These are phyloP conservation scores for Bombus vancouverensis DNA, from an alignment of 1,140 invertebrate species.

Conservation along the genomic window DNA sequence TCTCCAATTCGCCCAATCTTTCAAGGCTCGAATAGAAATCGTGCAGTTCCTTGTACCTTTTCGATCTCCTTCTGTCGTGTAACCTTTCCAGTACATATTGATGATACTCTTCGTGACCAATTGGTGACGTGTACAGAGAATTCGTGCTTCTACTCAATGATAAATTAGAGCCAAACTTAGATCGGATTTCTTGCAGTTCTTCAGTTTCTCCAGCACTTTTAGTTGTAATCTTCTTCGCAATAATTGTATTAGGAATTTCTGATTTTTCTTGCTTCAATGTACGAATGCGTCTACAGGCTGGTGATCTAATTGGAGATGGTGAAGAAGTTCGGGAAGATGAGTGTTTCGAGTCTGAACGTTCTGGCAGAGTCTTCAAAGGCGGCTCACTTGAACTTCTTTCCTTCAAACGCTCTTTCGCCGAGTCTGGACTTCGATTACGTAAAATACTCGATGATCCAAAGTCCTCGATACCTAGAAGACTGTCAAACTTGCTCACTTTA, in stretches of 20 bases:
- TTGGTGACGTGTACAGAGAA: constrained; percentile 78
- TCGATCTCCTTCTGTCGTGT: constrained; percentile 88
- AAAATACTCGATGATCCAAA: constrained; percentile 73
- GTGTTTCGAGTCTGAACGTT: constrained; percentile 58
- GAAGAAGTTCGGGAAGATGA: constrained; percentile 81
- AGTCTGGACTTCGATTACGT: constrained; percentile 73
- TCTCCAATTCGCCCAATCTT: constrained; percentile 91
- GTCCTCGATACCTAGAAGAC: constrained; percentile 71
- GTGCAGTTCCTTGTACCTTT: constrained; percentile 92
- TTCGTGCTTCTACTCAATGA: constrained; percentile 79
- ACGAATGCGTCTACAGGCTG: constrained; percentile 86
- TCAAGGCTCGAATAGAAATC: constrained; percentile 94
- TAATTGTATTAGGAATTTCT: constrained; percentile 57
- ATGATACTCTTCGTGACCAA: constrained; percentile 85
- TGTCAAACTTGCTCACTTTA: constrained; percentile 78
- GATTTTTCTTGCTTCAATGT: constrained; percentile 75
- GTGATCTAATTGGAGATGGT: constrained; percentile 85
- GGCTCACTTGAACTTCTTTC: constrained; percentile 82
- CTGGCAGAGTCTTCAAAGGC: constrained; percentile 72
- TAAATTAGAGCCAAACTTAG: constrained; percentile 75
- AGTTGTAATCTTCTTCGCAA: constrained; percentile 81
- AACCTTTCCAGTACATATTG: constrained; percentile 88
- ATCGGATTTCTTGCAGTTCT: constrained; percentile 51
- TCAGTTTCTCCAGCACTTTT: constrained; percentile 85
- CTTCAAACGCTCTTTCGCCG: constrained; percentile 63